Evolutionary conservation across 2,888 invertebrate species (phyloP), one percentile per base, ranked within the genome.

Genomic region (Pristionchus mayeri): DNA sequence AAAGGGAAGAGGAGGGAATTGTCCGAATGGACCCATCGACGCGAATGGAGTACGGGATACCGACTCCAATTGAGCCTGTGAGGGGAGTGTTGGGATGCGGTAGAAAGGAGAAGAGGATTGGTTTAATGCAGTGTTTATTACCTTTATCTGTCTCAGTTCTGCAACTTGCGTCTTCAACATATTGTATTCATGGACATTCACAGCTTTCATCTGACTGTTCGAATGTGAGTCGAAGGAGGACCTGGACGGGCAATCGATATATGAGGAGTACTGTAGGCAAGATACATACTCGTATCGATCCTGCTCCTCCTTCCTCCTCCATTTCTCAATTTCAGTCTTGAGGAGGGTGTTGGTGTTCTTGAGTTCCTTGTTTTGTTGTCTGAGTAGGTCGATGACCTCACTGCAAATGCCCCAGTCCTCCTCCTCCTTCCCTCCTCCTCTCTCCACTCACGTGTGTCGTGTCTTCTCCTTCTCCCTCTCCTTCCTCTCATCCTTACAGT

Each of bases 201-300:
- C 16, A 30, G 4, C 9, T 27, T 63, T 63, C 63, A 18, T 63
- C 34, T 63, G 63, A 63, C 18, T 63, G 34, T 34, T 63, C 34
- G 18, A 11, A 63, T 67, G 67, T 21, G 67, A 67, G 18, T 71
- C 71, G 40, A 71, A 40, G 13, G 71, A 71, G n/a, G 71, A 44
- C 40, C 71, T 71, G 40, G 6, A 44, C 11, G 71, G n/a, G 71
- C 21, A 54, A 54, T 54, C 6, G 44, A 67, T 67, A 30, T 9
- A 63, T 63, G 21, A 34, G 21, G 54, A 54, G n/a, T 54, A n/a
- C 54, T 9, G 54, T 34, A 71, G 30, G 40, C n/a, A 24, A 40
- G 71, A 4, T 30, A 44, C 71, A 40, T 40, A 71, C 71, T 71
- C 71, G 71, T 71, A 71, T 71, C 40, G 21, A 21, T 71, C 71